Evolutionary conservation across 2,888 invertebrate species (phyloP).

Genomic region (Drosophila diplacantha): DNA sequence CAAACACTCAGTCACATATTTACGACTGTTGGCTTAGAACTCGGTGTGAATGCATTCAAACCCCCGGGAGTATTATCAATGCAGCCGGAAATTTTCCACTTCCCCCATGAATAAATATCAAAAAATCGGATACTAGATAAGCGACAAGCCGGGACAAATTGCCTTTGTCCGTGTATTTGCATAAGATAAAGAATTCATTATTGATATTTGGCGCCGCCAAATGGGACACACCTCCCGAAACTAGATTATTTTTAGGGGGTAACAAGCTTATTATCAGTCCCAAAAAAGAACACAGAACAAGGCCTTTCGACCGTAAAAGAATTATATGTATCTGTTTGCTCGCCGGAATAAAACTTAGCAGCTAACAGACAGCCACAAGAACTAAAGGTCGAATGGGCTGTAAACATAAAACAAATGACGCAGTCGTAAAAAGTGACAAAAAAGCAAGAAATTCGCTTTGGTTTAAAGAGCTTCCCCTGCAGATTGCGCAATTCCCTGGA

Average conservation of each 20-base stretch:
- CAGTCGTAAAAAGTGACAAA: conserved; percentile 47
- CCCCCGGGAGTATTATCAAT: conserved; percentile 10
- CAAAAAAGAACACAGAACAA: conserved; percentile 17
- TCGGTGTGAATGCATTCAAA: conserved; percentile 14
- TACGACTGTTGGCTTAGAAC: conserved; percentile 18
- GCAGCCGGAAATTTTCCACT: conserved; percentile 17
- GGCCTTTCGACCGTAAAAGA: conserved; percentile 29
- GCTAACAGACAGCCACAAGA: conserved; percentile 4
- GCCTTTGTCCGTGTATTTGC: conserved; percentile 53
- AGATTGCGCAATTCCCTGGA: conserved; percentile 43
- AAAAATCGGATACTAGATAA: conserved; percentile 23
- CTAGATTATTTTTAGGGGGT: conserved; percentile 22
- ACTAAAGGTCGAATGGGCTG: conserved; percentile 61
- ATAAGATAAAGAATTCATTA: conserved; percentile 50
- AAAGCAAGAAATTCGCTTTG: conserved; percentile 35
- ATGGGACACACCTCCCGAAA: conserved; percentile 38
- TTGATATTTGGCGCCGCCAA: conserved; percentile 47
- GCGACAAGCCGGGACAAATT: conserved; percentile 50
- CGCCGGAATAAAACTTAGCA: background rate
- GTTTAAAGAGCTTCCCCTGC: conserved; percentile 31
- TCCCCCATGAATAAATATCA: conserved; percentile 28
- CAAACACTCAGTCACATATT: conserved; percentile 16
- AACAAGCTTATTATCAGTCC: conserved; percentile 22
- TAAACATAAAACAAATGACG: conserved; percentile 57
- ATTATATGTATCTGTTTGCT: conserved; percentile 19